phyloP scores from a whole-genome alignment of 2,888 invertebrate genomes.

The Diadegma fenestrale region DNA sequence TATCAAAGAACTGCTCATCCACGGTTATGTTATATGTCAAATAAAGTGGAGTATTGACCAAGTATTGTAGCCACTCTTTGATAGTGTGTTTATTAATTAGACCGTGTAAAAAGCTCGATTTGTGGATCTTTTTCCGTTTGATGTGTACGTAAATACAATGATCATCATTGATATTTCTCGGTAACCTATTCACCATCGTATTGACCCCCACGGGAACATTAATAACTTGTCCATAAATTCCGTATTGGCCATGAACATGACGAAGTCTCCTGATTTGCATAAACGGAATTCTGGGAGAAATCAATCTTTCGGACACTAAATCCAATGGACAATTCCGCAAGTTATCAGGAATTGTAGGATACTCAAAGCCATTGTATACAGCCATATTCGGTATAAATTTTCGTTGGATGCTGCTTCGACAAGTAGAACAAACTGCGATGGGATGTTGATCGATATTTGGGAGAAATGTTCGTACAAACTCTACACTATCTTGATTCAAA shows the following conservation, averaged over 20 bases:
- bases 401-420: slow-evolving; percentile 22
- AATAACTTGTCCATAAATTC: slow-evolving; percentile 74
- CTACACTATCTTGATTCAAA: too few species aligned
- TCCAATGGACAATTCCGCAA: slow-evolving; percentile 70
- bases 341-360: slow-evolving; percentile 29
- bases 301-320: slow-evolving; percentile 71
- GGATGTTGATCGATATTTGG: slow-evolving; percentile 18
- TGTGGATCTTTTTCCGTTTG: slow-evolving; percentile 70
- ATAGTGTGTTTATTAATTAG: slow-evolving; percentile 44
- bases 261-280: slow-evolving; percentile 73
- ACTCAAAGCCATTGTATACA: slow-evolving; percentile 59
- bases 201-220: slow-evolving; percentile 75
- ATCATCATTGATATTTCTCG: slow-evolving; percentile 74
- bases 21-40: slow-evolving; percentile 22
- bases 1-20: neutral
- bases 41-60: slow-evolving; percentile 41
- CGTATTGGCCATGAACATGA: slow-evolving; percentile 74
- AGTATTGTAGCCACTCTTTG: slow-evolving; percentile 26
- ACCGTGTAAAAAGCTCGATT: slow-evolving; percentile 71
- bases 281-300: slow-evolving; percentile 74
- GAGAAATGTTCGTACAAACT: slow-evolving; percentile 35
- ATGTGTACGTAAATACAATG: slow-evolving; percentile 73
- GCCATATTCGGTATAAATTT: slow-evolving; percentile 52
- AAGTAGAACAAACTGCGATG: slow-evolving; percentile 37
- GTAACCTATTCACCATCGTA: slow-evolving; percentile 70